These are phyloP conservation scores for Nasua narica DNA, from an alignment of 2,797 vertebrate species.

Conservation along the genomic window DNA sequence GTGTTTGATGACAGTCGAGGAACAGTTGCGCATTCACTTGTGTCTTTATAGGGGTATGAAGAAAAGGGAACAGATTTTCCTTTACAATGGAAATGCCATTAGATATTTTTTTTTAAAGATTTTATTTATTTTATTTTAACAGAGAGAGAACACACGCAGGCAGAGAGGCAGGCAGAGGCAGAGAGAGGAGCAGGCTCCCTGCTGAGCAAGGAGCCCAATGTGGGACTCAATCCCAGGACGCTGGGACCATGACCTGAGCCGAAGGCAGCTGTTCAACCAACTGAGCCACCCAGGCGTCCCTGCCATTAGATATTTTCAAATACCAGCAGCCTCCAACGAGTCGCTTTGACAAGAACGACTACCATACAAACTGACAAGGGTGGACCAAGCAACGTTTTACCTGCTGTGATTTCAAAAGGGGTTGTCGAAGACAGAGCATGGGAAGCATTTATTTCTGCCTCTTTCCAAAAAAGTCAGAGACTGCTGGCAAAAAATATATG, in stretches of 20 bases:
- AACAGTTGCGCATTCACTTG: background rate
- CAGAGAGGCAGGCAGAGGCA: no score
- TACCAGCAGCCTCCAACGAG: conserved; percentile 28
- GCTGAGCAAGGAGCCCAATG: no score
- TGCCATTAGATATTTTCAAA: conserved; percentile 58
- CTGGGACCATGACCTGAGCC: no score
- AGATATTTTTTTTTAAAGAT: no score
- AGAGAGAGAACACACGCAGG: no score
- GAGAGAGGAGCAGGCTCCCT: no score
- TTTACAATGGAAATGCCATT: conserved; percentile 59
- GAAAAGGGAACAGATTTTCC: conserved; percentile 37
- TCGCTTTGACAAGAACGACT: conserved; percentile 45
- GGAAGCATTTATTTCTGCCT: conserved; percentile 35
- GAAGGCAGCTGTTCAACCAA: no score
- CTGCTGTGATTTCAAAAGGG: conserved; percentile 24
- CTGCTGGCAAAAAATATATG: conserved; percentile 29
- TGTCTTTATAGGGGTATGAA: conserved; percentile 38
- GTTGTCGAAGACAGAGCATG: background rate
- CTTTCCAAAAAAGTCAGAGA: conserved; percentile 8
- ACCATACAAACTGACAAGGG: conserved; percentile 48
- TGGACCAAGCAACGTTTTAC: conserved; percentile 39
- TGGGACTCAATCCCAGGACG: no score
- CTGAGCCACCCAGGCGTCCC: no score
- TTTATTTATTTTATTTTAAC: no score
- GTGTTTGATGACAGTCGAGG: background rate